Conservation (phyloP, 2,888 invertebrate species). For the Tetragonula carbonaria region DNA sequence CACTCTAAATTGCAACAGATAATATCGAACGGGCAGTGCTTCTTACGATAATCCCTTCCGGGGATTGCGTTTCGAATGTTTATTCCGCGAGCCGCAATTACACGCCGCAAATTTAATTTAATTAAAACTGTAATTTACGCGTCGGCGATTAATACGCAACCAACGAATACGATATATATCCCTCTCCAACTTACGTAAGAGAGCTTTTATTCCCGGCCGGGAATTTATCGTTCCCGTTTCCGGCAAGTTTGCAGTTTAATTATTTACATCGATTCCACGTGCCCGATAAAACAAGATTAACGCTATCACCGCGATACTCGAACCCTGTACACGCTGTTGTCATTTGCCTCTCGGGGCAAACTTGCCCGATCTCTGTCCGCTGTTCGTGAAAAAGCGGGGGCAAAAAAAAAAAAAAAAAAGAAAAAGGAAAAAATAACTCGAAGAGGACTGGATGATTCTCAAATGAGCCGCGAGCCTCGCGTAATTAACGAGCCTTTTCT, state of each 20-base stretch:
- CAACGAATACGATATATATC: not conserved
- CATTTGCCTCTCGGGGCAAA: not conserved
- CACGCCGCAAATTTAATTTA: conserved; percentile 31
- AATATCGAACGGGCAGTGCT: conserved; percentile 18
- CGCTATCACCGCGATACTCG: not conserved
- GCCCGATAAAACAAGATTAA: conserved; percentile 29
- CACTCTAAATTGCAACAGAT: not conserved
- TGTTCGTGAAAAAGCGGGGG: not conserved
- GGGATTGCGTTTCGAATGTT: not conserved
- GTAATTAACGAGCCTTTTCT: conserved; percentile 27
- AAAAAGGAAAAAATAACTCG: not conserved
- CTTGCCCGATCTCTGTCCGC: not conserved
- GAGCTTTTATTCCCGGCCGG: conserved; percentile 11
- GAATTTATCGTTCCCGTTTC: conserved; percentile 14
- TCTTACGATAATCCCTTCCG: conserved; percentile 23
- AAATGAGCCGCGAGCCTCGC: not conserved
- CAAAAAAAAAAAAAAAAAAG: not conserved
- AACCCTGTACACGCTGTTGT: too few species aligned
- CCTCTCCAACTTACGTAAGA: conserved; percentile 5
- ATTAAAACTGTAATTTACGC: conserved; percentile 39
- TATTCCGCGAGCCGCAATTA: conserved; percentile 19
- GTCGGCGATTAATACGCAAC: conserved; percentile 30
- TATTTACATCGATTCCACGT: conserved; percentile 19
- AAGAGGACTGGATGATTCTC: not conserved
- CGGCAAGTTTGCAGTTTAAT: conserved; percentile 16